These are phyloP conservation scores for Zosterops lateralis DNA, from an alignment of 2,113 vertebrate species.

Conservation along the genomic window DNA sequence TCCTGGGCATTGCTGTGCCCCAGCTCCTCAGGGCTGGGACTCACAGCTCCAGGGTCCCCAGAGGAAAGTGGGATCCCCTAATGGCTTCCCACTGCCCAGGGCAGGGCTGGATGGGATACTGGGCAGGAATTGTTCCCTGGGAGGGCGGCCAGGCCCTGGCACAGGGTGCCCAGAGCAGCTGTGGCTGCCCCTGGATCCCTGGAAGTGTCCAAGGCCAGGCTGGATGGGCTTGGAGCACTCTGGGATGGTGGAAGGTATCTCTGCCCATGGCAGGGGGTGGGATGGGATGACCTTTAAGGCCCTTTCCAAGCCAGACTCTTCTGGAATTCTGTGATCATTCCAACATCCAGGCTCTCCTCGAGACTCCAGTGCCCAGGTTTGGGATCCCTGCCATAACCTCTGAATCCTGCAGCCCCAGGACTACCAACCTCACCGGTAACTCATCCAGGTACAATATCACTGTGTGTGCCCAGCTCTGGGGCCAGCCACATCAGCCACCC, in stretches of 20 bases:
- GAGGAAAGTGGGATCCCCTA: neutral
- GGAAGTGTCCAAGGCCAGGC: accelerated
- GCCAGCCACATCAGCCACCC: neutral
- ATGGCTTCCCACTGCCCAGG: neutral
- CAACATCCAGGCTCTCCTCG: neutral
- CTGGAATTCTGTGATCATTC: neutral
- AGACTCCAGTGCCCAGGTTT: neutral
- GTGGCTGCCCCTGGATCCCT: neutral
- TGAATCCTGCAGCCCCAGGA: neutral
- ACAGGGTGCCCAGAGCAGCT: neutral
- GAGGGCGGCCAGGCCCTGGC: neutral
- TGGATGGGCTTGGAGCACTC: accelerated
- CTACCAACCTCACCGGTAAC: neutral
- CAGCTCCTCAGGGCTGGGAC: neutral
- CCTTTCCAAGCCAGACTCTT: neutral
- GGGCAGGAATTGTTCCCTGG: neutral
- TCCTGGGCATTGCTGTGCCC: neutral
- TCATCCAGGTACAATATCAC: neutral
- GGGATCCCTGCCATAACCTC: accelerated
- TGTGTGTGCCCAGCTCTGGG: neutral
- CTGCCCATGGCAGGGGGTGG: neutral
- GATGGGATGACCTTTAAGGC: neutral
- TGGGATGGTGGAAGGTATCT: neutral
- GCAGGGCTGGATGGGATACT: accelerated
- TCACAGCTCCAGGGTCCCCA: neutral